Conservation (phyloP, 2,888 invertebrate species). For the Saturnia pavonia region DNA sequence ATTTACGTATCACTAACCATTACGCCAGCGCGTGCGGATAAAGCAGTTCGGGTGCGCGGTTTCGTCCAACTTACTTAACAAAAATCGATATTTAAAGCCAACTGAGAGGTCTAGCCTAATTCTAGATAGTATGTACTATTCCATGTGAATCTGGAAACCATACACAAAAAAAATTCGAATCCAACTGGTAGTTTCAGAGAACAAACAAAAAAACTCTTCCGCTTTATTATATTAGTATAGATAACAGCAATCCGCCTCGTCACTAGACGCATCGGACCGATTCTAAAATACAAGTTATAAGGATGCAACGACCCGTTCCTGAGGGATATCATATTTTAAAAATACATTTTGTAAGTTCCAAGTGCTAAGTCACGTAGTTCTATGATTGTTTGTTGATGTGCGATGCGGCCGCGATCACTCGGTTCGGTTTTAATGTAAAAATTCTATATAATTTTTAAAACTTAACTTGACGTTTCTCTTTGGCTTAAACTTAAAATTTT, state of each 20-base stretch:
- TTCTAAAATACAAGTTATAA: constrained; percentile 43
- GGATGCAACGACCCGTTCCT: constrained; percentile 57
- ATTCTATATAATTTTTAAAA: not conserved
- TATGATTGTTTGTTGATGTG: constrained; percentile 12
- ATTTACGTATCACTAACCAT: too few species aligned
- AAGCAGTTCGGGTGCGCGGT: too few species aligned
- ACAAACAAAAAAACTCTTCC: too few species aligned
- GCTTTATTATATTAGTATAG: constrained; percentile 33
- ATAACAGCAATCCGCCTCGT: constrained; percentile 54
- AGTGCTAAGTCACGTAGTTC: constrained; percentile 66
- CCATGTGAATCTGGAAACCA: too few species aligned
- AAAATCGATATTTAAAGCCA: too few species aligned
- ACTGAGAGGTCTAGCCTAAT: too few species aligned
- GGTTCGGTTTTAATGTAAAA: not conserved
- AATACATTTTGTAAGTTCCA: constrained; percentile 62
- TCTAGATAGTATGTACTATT: too few species aligned
- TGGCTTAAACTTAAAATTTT: too few species aligned
- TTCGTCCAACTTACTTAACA: too few species aligned
- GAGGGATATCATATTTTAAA: constrained; percentile 75
- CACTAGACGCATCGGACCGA: constrained; percentile 58
- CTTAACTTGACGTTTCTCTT: not conserved
- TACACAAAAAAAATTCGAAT: too few species aligned
- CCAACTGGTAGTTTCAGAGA: too few species aligned
- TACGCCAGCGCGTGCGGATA: too few species aligned
- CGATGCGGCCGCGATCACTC: not conserved